Conservation (phyloP, 2,888 invertebrate genomes). For the Cosmopolites sordidus region DNA sequence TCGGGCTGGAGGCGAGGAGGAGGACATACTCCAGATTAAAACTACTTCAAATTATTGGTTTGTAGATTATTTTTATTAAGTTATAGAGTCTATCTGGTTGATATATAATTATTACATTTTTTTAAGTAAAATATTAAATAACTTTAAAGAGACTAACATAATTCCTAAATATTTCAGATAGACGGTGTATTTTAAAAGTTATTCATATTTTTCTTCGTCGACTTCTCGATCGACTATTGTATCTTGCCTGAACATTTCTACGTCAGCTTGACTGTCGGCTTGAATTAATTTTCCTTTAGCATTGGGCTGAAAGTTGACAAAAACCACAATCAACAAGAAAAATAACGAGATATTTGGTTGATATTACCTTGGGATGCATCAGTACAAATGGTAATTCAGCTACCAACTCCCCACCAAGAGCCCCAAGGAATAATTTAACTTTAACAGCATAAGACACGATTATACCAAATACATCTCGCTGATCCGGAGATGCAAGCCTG, state of each 20-base stretch:
- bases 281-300: slow-evolving; percentile 55
- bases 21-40: too few relatives aligned
- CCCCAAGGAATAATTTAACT: slow-evolving; percentile 89
- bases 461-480: slow-evolving; percentile 90
- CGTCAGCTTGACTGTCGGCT: slow-evolving; percentile 69
- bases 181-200: slow-evolving; percentile 9
- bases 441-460: slow-evolving; percentile 94
- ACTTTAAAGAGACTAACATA: too few relatives aligned
- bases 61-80: too few relatives aligned
- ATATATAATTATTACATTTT: too few relatives aligned
- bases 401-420: slow-evolving; percentile 85
- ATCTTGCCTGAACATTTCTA: slow-evolving; percentile 68
- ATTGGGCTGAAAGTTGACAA: slow-evolving; percentile 46
- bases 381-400: slow-evolving; percentile 89
- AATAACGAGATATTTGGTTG: not conserved
- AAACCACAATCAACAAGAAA: not conserved
- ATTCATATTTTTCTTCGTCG: slow-evolving; percentile 33
- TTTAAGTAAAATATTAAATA: too few relatives aligned
- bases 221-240: slow-evolving; percentile 51
- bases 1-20: too few relatives aligned
- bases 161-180: too few relatives aligned
- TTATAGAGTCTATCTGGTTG: too few relatives aligned
- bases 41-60: too few relatives aligned
- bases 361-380: slow-evolving; percentile 79
- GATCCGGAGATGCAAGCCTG: slow-evolving; percentile 70